Percentiles rank a stretch among this genome's conserved stretches.
These are phyloP conservation scores for Tricholauxania praeusta DNA, from an alignment of 2,888 invertebrate species.

Conservation along the genomic window DNA sequence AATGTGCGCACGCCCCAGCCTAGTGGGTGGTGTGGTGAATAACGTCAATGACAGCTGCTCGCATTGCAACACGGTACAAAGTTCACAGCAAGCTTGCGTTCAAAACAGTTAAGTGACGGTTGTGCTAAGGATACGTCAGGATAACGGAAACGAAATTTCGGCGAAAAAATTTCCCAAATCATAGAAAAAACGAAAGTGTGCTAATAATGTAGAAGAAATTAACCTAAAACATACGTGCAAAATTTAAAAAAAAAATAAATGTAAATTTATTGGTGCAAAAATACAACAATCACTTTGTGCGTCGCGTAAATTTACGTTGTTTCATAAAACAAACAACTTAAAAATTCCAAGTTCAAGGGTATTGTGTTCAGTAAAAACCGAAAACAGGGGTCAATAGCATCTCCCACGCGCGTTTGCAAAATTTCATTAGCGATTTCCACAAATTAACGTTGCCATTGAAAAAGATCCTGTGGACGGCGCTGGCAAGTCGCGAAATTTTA, in stretches of 20 bases:
- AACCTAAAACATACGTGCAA: not conserved
- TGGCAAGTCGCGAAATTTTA: not conserved
- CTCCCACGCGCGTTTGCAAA: no score
- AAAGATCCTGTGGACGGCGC: not conserved
- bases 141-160: constrained; percentile 11
- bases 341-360: not conserved
- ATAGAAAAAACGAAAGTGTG: not conserved
- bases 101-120: constrained; percentile 39
- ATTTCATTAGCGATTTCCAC: no score
- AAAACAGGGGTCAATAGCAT: no score
- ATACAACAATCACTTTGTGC: not conserved
- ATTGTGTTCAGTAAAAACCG: no score
- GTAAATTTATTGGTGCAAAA: not conserved
- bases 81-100: constrained; percentile 9
- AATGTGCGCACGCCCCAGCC: constrained; percentile 39
- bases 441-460: not conserved
- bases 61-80: constrained; percentile 7
- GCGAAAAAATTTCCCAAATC: not conserved
- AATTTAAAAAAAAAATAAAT: not conserved
- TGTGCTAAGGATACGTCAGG: constrained; percentile 37
- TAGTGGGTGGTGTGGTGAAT: constrained; percentile 28
- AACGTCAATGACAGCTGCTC: not conserved
- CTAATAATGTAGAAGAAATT: not conserved
- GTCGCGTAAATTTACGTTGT: no score
- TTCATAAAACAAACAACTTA: not conserved